phyloP scores from a whole-genome alignment of 2,797 vertebrate genomes.

The Siniperca undulata region DNA sequence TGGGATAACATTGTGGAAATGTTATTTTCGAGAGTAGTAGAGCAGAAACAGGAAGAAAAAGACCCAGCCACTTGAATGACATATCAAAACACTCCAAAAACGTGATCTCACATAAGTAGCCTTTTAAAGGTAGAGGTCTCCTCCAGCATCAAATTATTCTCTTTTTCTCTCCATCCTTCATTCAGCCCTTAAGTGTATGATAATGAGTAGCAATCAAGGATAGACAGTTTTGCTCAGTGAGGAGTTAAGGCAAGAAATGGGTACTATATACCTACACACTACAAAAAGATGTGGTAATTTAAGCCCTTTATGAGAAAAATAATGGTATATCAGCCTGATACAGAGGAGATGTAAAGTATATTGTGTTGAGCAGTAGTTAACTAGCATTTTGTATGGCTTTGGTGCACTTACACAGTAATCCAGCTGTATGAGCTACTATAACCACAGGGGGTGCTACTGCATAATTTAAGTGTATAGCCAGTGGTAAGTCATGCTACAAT shows the following conservation, averaged over 20 bases:
- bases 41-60: slow-evolving; percentile 37
- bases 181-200: slow-evolving; percentile 66
- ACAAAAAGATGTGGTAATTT: slow-evolving; percentile 32
- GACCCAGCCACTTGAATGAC: slow-evolving; percentile 52
- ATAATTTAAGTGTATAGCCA: slow-evolving; percentile 50
- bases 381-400: slow-evolving; percentile 23
- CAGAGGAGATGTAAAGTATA: slow-evolving; percentile 15
- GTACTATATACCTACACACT: slow-evolving; percentile 39
- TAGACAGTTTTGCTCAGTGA: slow-evolving; percentile 52
- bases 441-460: slow-evolving; percentile 62
- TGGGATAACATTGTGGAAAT: slow-evolving; percentile 45
- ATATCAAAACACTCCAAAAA: slow-evolving; percentile 65
- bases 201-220: slow-evolving; percentile 78
- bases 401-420: slow-evolving; percentile 27
- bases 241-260: slow-evolving; percentile 42
- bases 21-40: slow-evolving; percentile 27
- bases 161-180: slow-evolving; percentile 47
- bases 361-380: slow-evolving; percentile 41
- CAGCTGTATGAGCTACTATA: slow-evolving; percentile 31
- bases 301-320: slow-evolving; percentile 30
- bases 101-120: slow-evolving; percentile 60
- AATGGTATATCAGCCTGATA: slow-evolving; percentile 20
- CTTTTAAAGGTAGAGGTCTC: slow-evolving; percentile 61
- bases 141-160: slow-evolving; percentile 44
- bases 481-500: slow-evolving; percentile 25